Percentiles rank a stretch among this genome's conserved stretches.
phyloP scores from a whole-genome alignment of 2,113 vertebrate species.

The Python bivittatus region DNA sequence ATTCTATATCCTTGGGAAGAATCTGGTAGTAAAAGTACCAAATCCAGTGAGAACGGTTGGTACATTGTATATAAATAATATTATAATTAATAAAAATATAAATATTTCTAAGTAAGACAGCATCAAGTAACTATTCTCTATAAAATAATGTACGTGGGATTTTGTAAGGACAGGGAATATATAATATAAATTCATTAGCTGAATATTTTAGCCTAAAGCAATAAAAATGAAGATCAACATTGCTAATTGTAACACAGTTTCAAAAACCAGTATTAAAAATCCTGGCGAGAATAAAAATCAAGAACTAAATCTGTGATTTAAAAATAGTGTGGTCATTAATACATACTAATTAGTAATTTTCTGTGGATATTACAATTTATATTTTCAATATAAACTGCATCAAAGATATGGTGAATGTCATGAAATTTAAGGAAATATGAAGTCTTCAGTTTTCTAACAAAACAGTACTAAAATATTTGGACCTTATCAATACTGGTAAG shows the following conservation, averaged over 20 bases:
- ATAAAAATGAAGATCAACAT: not conserved
- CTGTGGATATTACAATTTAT: not conserved
- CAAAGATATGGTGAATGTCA: not conserved
- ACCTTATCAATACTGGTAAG: slow-evolving; percentile 20
- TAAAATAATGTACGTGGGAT: not conserved
- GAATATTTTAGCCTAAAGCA: not conserved
- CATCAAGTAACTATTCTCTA: not conserved
- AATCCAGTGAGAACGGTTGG: no score
- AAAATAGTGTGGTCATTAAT: not conserved
- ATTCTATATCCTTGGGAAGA: no score
- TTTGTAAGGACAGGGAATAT: not conserved
- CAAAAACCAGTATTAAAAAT: not conserved
- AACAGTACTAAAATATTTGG: not conserved
- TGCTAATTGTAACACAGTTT: not conserved
- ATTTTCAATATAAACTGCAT: not conserved
- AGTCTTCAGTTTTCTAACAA: not conserved
- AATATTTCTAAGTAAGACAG: not conserved
- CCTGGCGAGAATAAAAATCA: not conserved
- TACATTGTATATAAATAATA: no score
- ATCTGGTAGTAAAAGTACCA: no score
- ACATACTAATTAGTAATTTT: not conserved
- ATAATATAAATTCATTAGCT: not conserved
- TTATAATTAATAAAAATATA: not conserved
- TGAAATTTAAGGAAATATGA: not conserved
- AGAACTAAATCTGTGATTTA: not conserved